Evolutionary conservation across 2,888 invertebrate genomes (phyloP), one percentile per base, ranked within the genome.

Genomic region (Himalopsyche kuldschensis): DNA sequence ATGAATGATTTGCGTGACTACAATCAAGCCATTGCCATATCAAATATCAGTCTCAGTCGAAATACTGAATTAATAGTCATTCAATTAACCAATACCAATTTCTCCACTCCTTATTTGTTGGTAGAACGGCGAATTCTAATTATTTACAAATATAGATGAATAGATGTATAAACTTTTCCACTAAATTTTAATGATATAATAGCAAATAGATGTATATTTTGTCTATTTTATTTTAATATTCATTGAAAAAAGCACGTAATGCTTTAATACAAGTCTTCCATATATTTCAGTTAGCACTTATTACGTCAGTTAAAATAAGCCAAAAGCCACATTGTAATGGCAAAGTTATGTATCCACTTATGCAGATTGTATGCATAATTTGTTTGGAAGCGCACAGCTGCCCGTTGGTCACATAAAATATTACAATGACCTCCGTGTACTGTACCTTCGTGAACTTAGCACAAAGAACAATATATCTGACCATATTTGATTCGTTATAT

Each of bases 351-450:
- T 55, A 8, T 55, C 55, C 55, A 55, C 55, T 55, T 55, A 55
- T 55, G 55, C 55, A 55, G 55, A 35, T 75, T 63, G 41, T 32
- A 46, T 75, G 27, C 31, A 69, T 41, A 63, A 41, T 41, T 80
- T 80, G 75, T 80, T 46, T 75, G 30, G 30, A 24, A 31, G 77
- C 41, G 20, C 76, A 41, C 82, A 78, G 78, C 78, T 78, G 83
- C 48, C 80, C 83, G 82, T 17, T 80, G 83, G 55, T 69, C 80
- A 69, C 76, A 79, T 79, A 55, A 55, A 75, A 76, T 63, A 77
- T 82, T 75, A 79, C 82, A 79, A 79, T 80, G 80, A 83, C 83
- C 83, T 83, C 79, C 80, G 81, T 41, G 79, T 46, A 82, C 82
- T 6, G 41, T 55, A 55, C 55, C 8, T 20, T 55, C 20, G 20